Evolutionary conservation across 2,113 vertebrate species (phyloP), one percentile per base, ranked within the genome.

Genomic region (Lophius piscatorius): DNA sequence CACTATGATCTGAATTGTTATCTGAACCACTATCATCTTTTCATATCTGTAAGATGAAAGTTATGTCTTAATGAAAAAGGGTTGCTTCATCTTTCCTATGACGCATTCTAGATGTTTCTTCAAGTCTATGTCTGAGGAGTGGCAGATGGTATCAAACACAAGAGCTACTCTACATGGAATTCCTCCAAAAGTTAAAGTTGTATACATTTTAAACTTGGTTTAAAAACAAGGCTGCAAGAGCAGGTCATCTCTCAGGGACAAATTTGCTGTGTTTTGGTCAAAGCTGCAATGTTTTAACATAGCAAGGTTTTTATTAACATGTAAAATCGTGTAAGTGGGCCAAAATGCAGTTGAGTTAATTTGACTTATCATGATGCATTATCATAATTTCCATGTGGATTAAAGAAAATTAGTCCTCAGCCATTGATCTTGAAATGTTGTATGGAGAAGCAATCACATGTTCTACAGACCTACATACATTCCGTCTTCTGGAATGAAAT

Each of bases 31-130:
- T 20, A n/a, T n/a, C n/a, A n/a, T n/a, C n/a, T n/a, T n/a, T 54
- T 16, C 13, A 20, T 2, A 5, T 68, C 41, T 39, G 20, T 13
- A 9, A 57, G 70, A 66, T 52, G 61, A 70, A 70, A 66, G 56
- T 23, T 1, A 35, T 49, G 57, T 60, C 29, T 20, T 21, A 44
- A 42, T 60, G 31, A 18, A 26, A 33, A 21, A 18, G 35, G 22
- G 54, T 34, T 38, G 36, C 38, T 63, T 51, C 56, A 56, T 74
- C 55, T 70, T 13, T 18, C n/a, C 48, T 65, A 55, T 61, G 50
- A 57, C 51, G 18, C 39, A 20, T n/a, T n/a, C n/a, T n/a, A n/a
- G n/a, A 60, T 60, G 34, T 45, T 66, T 66, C 14, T 13, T 23
- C 23, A 36, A 29, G 35, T 46, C 14, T 29, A 28, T 54, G n/a